Base-by-base conservation (phyloP, 2,113 vertebrate species). In the Acrocephalus kingi region DNA sequence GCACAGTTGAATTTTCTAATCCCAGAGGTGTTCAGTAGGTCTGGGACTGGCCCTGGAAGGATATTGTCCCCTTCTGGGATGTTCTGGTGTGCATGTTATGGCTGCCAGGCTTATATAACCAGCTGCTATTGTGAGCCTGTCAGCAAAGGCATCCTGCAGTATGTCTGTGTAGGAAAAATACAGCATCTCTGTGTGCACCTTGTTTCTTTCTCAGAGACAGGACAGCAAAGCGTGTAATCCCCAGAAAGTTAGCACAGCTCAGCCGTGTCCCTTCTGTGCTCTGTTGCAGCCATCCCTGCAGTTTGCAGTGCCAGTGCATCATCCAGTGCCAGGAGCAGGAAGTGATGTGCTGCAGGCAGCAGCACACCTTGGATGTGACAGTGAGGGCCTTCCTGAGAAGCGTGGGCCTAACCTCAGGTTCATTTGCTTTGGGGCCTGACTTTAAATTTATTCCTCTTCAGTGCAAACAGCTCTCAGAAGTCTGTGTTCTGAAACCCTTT, bases 271-370 rank as follows among this genome's bases (percentile, higher is more conserved):
- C 6, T 46, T 22, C 4, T 61, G 2, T 58, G 52, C 75, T 63
- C 35, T 54, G n/a, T 95, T 84, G 33, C 96, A 99, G 99, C 98
- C 98, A 77, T 98, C 97, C 25, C 93, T 98, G 96, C 98, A 98
- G 84, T 98, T 99, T 96, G 97, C 98, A 72, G 94, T 98, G 98
- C 92, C 99, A 98, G 93, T 97, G 98, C 83, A 97, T 98, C 82
- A 98, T 99, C 94, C 99, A 99, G 88, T 97, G 96, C 62, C 98
- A 98, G 87, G 98, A 99, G 12, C 98, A 99, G 93, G 98, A 99
- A 49, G 97, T 97, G 8, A 96, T 98, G 84, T 96, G 94, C 37
- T 96, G 98, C 54, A 98, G 98, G 80, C 98, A 99, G 69, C 98
- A 98, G 25, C 99, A 98, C 49, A 95, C 98, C 39, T 93, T 99